These are phyloP conservation scores for Drosophila parvula DNA, from an alignment of 1,140 invertebrate species.

Conservation along the genomic window DNA sequence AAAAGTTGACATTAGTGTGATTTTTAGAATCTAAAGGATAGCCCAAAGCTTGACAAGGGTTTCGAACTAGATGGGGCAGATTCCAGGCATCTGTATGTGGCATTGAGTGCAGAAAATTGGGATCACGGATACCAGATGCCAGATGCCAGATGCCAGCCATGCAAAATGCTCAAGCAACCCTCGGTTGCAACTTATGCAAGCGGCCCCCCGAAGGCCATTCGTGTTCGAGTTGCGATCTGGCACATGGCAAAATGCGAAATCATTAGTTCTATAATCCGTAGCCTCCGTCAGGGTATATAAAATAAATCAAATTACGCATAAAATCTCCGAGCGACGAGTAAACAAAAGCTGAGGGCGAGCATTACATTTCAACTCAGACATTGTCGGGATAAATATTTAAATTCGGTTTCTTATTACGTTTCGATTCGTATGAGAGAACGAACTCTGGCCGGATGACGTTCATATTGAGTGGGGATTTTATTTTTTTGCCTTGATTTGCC, in stretches of 20 bases:
- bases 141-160: neutral
- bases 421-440: conserved; percentile 2
- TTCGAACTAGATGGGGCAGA: neutral
- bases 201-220: conserved; percentile 16
- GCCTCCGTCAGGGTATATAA: conserved; percentile 25
- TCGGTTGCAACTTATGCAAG: conserved; percentile 24
- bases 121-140: neutral
- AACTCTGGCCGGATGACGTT: conserved; percentile 12
- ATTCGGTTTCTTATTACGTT: conserved; percentile 56
- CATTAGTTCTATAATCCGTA: conserved; percentile 50
- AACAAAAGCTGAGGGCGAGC: conserved; percentile 18
- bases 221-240: conserved; percentile 17
- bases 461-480: conserved; percentile 4
- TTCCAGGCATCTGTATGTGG: conserved; percentile 7
- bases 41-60: conserved; percentile 10
- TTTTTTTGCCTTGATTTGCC: conserved; percentile 12
- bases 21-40: conserved; percentile 19
- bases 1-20: conserved; percentile 31
- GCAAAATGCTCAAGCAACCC: neutral
- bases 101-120: conserved; percentile 4
- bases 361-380: conserved; percentile 34
- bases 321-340: conserved; percentile 31
- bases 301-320: conserved; percentile 72
- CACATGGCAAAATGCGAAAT: conserved; percentile 45
- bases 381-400: conserved; percentile 54